These are phyloP conservation scores for Rhegmatorhina hoffmannsi DNA, from an alignment of 2,113 vertebrate genomes.

Conservation along the genomic window DNA sequence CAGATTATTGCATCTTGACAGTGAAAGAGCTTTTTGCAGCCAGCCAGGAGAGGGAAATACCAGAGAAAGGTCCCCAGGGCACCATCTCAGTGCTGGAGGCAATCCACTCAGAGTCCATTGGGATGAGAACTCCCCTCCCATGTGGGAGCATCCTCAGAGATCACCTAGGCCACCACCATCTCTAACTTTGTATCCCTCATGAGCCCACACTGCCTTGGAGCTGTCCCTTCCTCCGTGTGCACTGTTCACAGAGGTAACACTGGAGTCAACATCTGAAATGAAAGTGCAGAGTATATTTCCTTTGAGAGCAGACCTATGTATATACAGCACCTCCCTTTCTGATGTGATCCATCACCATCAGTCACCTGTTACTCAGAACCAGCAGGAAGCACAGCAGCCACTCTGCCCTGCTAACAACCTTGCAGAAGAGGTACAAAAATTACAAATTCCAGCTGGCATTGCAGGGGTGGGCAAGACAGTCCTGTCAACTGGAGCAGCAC, in stretches of 20 bases:
- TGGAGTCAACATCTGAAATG: rapidly evolving
- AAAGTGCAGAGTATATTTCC: not conserved
- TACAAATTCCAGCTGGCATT: not conserved
- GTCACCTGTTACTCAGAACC: not conserved
- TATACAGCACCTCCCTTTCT: not conserved
- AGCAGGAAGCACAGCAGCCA: not conserved
- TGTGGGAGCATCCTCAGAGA: rapidly evolving
- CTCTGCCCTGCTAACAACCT: not conserved
- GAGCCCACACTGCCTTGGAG: not conserved
- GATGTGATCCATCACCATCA: not conserved
- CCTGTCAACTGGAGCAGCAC: not conserved
- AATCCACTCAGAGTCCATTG: rapidly evolving
- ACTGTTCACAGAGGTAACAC: not conserved
- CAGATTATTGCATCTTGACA: not conserved
- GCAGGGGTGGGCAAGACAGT: not conserved
- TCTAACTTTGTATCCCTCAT: rapidly evolving
- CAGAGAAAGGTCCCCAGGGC: not conserved
- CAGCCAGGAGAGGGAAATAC: not conserved
- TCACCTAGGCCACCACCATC: not conserved
- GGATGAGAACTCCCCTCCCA: not conserved
- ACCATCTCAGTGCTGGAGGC: not conserved
- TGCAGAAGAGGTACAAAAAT: not conserved
- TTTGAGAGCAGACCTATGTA: not conserved
- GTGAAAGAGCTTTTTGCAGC: not conserved
- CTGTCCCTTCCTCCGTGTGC: not conserved